phyloP scores from a whole-genome alignment of 2,113 vertebrate species.

The Riparia riparia region DNA sequence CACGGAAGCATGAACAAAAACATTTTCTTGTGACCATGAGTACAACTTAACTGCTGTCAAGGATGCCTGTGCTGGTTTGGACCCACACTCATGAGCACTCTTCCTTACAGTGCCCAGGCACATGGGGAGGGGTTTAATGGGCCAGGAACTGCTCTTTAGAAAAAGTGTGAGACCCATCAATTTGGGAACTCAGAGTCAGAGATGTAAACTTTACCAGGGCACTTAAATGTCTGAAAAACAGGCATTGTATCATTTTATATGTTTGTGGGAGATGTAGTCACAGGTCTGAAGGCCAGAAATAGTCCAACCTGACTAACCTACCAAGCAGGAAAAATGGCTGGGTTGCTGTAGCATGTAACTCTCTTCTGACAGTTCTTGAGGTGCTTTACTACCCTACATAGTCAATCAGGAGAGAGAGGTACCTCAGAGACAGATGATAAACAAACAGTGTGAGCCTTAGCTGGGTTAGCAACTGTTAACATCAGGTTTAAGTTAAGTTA shows the following conservation, averaged over 20 bases:
- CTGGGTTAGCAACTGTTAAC: not conserved
- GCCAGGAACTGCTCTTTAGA: not conserved
- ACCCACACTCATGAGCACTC: not conserved
- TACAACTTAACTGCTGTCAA: not conserved
- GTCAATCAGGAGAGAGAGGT: not conserved
- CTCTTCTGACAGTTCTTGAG: not conserved
- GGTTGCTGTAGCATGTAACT: not conserved
- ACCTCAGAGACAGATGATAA: not conserved
- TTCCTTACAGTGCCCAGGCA: not conserved
- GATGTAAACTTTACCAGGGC: not conserved
- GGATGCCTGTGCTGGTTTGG: not conserved
- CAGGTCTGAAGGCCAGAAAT: not conserved
- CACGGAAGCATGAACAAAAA: not conserved
- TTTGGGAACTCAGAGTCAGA: not conserved
- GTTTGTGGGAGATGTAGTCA: not conserved
- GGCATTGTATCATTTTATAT: not conserved
- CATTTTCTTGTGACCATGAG: not conserved
- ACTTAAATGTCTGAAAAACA: not conserved
- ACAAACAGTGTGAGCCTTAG: not conserved
- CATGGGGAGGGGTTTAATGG: not conserved
- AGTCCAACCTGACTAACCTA: not conserved
- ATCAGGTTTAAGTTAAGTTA: conserved; percentile 23
- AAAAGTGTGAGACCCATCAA: not conserved
- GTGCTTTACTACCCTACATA: not conserved
- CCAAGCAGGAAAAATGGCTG: not conserved